Evolutionary conservation across 2,797 vertebrate species (phyloP).

Genomic region (Lagocephalus sceleratus): DNA sequence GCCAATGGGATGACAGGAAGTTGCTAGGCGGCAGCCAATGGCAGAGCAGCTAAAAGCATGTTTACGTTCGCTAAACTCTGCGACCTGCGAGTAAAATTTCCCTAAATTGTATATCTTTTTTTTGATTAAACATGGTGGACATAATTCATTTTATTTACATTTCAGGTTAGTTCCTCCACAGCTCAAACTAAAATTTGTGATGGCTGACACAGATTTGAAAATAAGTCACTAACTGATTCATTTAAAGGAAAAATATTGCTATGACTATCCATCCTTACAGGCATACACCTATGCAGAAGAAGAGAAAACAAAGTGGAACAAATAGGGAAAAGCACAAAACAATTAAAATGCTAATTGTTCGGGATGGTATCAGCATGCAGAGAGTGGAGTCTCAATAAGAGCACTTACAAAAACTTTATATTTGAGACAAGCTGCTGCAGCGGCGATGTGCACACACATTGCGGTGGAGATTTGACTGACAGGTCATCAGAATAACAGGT

Average conservation of each 20-base stretch:
- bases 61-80: too few species aligned
- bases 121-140: too few species aligned
- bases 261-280: conserved; percentile 55
- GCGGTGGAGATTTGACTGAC: conserved; percentile 51
- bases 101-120: too few species aligned
- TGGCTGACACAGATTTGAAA: conserved; percentile 14
- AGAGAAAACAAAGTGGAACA: conserved; percentile 51
- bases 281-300: conserved; percentile 43
- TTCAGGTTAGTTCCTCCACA: background rate
- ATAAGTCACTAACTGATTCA: conserved; percentile 13
- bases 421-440: conserved; percentile 28
- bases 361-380: conserved; percentile 48
- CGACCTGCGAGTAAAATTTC: too few species aligned
- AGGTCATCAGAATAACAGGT: conserved; percentile 63
- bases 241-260: conserved; percentile 34
- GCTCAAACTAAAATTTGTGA: conserved; percentile 18
- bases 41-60: too few species aligned
- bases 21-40: too few species aligned
- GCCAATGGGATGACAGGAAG: too few species aligned
- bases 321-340: conserved; percentile 62
- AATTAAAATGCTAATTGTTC: conserved; percentile 75
- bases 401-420: background rate
- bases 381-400: conserved; percentile 24
- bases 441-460: conserved; percentile 20
- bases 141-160: too few species aligned